Evolutionary conservation across 1,140 invertebrate genomes (phyloP), one percentile per base, ranked within the genome.

Genomic region (Temnothorax nylanderi): DNA sequence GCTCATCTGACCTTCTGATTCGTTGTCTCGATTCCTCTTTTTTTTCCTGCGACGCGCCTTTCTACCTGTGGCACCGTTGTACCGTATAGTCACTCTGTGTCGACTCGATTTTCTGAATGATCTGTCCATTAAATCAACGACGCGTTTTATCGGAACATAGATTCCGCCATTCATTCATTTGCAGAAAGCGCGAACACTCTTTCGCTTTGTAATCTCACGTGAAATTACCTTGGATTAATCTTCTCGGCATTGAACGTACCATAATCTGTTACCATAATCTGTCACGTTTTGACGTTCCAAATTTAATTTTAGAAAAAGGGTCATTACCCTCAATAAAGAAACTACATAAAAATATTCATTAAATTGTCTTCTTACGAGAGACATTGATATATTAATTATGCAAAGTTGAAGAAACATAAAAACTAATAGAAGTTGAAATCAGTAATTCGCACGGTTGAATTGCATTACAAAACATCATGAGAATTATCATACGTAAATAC

Each of bases 1-100:
- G 81, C 89, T 88, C 87, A 81, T 88, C 86, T 90, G 62, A 90
- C 89, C 86, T 90, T 77, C 87, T 88, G 88, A 90, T 89, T 85
- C 88, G 88, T 89, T 87, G 80, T 85, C 60, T 71, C 67, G 72
- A 87, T 67, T 87, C n/a, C 58, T 78, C 58, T 88, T 89, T 88
- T 37, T 81, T 32, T 54, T 7, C 13, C 58, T 16, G 34, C 60
- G 58, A 77, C 89, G 32, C n/a, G 32, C 65, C 82, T 77, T 49
- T 60, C 58, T 44, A 78, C 41, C 65, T 49, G 21, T 62, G 49
- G n/a, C n/a, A 41, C 64, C 21, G 90, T 90, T 88, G 81, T 88
- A 41, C 47, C 16, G 18, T 21, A 41, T 26, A 32, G 26, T 84
- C 37, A 86, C 81, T 72, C 47, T 51, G 26, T 26, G 26, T 51